phyloP scores from a whole-genome alignment of 53 echinoderm and acorn worm genomes.

The Holothuria scabra region DNA sequence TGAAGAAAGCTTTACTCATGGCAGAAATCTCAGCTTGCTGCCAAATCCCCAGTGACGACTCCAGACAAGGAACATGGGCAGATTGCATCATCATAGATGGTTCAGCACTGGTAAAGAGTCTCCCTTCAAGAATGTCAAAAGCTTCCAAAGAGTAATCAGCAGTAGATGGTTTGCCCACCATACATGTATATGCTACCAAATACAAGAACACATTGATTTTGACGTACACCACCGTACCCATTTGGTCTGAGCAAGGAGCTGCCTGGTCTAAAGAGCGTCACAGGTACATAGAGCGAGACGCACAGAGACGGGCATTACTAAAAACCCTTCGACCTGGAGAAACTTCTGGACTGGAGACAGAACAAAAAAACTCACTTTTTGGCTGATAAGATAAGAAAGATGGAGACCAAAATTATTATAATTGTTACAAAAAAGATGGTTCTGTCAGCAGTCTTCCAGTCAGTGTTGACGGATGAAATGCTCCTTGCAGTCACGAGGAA shows the following conservation, averaged over 20 bases:
- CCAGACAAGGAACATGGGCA: neutral
- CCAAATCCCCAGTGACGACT: too few relatives aligned
- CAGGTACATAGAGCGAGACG: constrained; percentile 43
- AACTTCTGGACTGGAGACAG: too few relatives aligned
- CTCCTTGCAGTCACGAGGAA: neutral
- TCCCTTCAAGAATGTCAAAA: constrained; percentile 41
- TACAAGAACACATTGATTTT: constrained; percentile 38
- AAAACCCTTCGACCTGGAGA: too few relatives aligned
- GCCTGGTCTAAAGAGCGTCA: constrained; percentile 47
- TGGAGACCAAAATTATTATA: too few relatives aligned
- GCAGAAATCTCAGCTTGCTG: constrained; percentile 29
- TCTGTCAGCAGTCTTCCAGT: too few relatives aligned
- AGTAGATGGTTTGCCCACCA: constrained; percentile 31
- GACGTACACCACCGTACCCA: constrained; percentile 44
- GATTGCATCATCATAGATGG: constrained; percentile 54
- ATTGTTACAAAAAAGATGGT: too few relatives aligned
- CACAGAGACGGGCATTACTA: constrained; percentile 24
- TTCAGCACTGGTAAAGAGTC: constrained; percentile 46
- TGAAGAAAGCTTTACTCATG: constrained; percentile 33
- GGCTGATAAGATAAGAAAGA: too few relatives aligned
- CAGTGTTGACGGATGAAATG: too few relatives aligned
- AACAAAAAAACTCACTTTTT: too few relatives aligned
- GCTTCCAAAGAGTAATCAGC: constrained; percentile 34
- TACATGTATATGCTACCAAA: neutral
- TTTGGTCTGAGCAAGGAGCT: too few relatives aligned